phyloP scores from a whole-genome alignment of 2,888 invertebrate species.

The Papilio gigon region DNA sequence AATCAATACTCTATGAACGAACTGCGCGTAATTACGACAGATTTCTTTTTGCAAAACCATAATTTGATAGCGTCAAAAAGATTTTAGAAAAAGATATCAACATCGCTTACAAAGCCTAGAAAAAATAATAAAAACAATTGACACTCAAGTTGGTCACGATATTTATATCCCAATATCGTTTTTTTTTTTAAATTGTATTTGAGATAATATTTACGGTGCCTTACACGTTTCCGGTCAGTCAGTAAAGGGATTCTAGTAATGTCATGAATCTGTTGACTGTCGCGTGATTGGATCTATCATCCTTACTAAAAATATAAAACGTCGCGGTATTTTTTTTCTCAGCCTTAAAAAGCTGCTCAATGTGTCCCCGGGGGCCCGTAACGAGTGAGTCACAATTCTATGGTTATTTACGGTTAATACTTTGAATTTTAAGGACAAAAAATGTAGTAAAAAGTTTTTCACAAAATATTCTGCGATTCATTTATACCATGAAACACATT shows the following conservation, averaged over 20 bases:
- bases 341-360: constrained; percentile 29
- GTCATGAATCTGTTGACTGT: not conserved
- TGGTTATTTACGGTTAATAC: constrained; percentile 26
- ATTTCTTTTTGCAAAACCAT: not conserved
- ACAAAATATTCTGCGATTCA: not conserved
- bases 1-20: not conserved
- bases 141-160: no score
- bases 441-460: not conserved
- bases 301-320: constrained; percentile 26
- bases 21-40: not conserved
- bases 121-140: no score
- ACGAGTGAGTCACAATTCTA: constrained; percentile 16
- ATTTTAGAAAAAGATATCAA: not conserved
- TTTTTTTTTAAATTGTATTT: no score
- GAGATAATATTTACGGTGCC: no score
- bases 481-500: not conserved
- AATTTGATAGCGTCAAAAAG: not conserved
- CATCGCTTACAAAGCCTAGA: no score
- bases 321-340: constrained; percentile 20
- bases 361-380: constrained; percentile 27
- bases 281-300: constrained; percentile 22
- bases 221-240: no score
- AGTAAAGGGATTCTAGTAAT: no score
- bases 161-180: no score
- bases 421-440: not conserved